Evolutionary conservation across 2,888 invertebrate species (phyloP), one percentile per base, ranked within the genome.

Genomic region (Eumacrocentrus americanus): DNA sequence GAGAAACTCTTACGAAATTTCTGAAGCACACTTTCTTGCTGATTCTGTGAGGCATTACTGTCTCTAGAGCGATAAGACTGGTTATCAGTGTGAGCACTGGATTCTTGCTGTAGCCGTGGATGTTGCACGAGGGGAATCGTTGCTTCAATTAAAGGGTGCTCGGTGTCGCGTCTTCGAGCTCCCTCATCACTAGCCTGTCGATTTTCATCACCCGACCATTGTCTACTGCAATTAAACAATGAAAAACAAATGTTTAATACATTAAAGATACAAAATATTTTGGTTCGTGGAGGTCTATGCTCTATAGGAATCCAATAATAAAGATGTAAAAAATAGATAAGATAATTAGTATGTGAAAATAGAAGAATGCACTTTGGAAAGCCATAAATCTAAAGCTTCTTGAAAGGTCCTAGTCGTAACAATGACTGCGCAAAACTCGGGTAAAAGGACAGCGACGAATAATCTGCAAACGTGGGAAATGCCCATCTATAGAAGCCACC

Each of bases 1-100:
- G 88, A 88, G 73, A 90, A 87, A 63, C 88, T 89, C 75, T 89
- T 89, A 61, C 88, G 84, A 78, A 90, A 89, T 80, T 89, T 89
- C 72, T 89, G 88, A 66, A 89, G 79, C 37, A 89, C 88, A 74
- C 88, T 86, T 70, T 86, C 86, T 64, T 76, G 77, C 47, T 74
- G 75, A 63, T 65, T 72, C 53, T 72, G 75, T 7, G 62, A 29
- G 16, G 52, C 55, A 9, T 55, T 34, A 34, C 44, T 58, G 11
- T 66, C 65, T 12, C 60, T 55, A 6, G 42, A 44, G n/a, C 70
- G 69, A 42, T 69, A 63, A 11, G 60, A 61, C 58, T 71, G 72
- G 38, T 58, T 65, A 37, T 67, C 67, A 34, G 16, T 34, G 2
- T 40, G 53, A 11, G 67, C 72, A 63, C 58, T 62, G 54, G 46